Evolutionary conservation across 2,797 vertebrate genomes (phyloP).

Genomic region (Prunella strophiata): DNA sequence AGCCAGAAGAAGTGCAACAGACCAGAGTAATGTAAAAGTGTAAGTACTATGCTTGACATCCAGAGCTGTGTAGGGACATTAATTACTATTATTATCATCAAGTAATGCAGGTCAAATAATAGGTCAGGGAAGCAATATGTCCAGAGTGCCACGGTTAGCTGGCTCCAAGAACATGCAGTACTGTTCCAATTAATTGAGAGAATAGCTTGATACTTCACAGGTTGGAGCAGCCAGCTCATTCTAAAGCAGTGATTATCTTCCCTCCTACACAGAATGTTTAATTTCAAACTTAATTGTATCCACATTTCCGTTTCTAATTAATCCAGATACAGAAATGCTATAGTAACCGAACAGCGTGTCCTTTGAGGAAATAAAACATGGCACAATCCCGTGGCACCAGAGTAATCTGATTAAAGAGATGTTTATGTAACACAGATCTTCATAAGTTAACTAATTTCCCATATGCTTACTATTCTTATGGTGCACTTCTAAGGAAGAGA

Average conservation of each 20-base stretch:
- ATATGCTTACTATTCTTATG: slow-evolving; percentile 23
- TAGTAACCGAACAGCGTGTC: slow-evolving; percentile 72
- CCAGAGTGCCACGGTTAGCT: neutral
- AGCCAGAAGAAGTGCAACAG: slow-evolving; percentile 16
- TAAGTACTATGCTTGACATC: slow-evolving; percentile 45
- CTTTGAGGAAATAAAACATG: slow-evolving; percentile 64
- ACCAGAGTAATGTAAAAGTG: slow-evolving; percentile 54
- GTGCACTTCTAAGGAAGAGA: slow-evolving; percentile 18
- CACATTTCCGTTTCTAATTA: slow-evolving; percentile 79
- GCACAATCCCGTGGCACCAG: slow-evolving; percentile 35
- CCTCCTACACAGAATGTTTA: slow-evolving; percentile 69
- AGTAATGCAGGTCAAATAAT: slow-evolving; percentile 44
- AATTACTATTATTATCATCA: slow-evolving; percentile 42
- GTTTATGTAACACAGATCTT: slow-evolving; percentile 46
- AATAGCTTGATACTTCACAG: slow-evolving; percentile 67
- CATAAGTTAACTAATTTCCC: slow-evolving; percentile 42
- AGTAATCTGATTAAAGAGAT: slow-evolving; percentile 61
- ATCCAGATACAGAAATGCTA: slow-evolving; percentile 74
- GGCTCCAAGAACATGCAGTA: slow-evolving; percentile 55
- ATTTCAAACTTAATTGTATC: slow-evolving; percentile 76
- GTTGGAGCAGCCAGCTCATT: slow-evolving; percentile 68
- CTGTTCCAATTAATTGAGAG: slow-evolving; percentile 65
- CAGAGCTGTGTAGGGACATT: slow-evolving; percentile 33
- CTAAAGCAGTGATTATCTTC: slow-evolving; percentile 76
- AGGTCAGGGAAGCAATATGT: neutral